Evolutionary conservation across 2,113 vertebrate genomes (phyloP).

Genomic region (Corythoichthys haematopterus): DNA sequence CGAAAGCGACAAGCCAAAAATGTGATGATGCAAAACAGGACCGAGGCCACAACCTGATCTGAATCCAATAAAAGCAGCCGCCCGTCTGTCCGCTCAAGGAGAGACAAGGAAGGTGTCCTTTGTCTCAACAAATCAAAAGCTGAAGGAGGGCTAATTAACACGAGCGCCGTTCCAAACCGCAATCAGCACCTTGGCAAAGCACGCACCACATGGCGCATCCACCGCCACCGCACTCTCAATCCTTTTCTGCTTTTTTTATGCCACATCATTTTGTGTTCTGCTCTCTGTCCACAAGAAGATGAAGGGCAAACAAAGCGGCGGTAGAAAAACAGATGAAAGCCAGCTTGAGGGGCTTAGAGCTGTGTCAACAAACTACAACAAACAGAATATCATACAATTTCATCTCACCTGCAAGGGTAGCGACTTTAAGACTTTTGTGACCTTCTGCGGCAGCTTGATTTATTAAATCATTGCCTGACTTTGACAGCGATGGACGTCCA

Average conservation of each 20-base stretch:
- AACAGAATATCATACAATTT: neutral
- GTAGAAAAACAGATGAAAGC: neutral
- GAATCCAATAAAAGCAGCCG: slow-evolving; percentile 7
- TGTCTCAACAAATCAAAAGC: slow-evolving; percentile 34
- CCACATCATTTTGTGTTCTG: neutral
- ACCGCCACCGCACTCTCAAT: neutral
- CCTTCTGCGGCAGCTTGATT: no score
- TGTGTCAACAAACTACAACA: neutral
- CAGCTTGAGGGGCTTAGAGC: neutral
- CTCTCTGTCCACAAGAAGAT: neutral
- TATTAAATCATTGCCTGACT: no score
- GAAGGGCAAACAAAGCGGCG: neutral
- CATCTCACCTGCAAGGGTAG: neutral
- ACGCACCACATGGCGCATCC: neutral
- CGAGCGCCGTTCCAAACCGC: slow-evolving; percentile 51
- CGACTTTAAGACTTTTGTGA: no score
- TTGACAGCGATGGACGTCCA: no score
- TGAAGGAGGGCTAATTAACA: slow-evolving; percentile 43
- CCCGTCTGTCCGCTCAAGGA: slow-evolving; percentile 20
- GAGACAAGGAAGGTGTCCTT: slow-evolving; percentile 8
- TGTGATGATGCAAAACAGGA: neutral
- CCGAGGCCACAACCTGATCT: neutral
- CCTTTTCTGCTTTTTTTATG: neutral
- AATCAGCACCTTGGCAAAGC: slow-evolving; percentile 50
- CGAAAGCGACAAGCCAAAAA: neutral